Percentiles rank a stretch among this genome's conserved stretches.
These are phyloP conservation scores for Cantharis nigra DNA, from an alignment of 2,888 invertebrate species.

Conservation along the genomic window DNA sequence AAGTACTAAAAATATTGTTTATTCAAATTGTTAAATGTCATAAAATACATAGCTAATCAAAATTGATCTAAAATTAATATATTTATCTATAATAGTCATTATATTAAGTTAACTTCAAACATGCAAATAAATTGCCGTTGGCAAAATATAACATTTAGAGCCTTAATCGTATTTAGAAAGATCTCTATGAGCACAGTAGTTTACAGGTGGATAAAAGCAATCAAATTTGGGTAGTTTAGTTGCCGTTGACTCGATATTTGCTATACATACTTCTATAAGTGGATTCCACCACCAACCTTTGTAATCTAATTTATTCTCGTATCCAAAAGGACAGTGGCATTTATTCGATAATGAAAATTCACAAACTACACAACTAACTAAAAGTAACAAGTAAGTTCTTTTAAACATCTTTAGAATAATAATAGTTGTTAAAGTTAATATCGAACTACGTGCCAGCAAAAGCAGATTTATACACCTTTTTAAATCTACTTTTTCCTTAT, in stretches of 20 bases:
- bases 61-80: background rate
- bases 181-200: constrained; percentile 11
- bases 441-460: background rate
- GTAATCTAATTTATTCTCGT: constrained; percentile 17
- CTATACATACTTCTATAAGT: constrained; percentile 22
- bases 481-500: background rate
- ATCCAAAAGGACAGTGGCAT: constrained; percentile 24
- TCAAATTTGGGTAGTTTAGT: constrained; percentile 26
- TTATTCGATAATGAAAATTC: background rate
- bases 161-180: constrained; percentile 3
- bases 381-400: background rate
- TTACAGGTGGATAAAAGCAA: constrained; percentile 21
- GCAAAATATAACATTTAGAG: background rate
- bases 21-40: too few relatives aligned
- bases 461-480: background rate
- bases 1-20: too few relatives aligned
- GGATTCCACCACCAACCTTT: constrained; percentile 30
- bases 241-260: constrained; percentile 21
- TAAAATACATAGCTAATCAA: background rate
- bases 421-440: background rate
- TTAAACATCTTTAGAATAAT: background rate
- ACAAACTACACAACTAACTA: background rate
- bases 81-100: background rate
- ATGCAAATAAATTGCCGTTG: background rate
- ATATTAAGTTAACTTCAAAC: background rate